phyloP scores from a whole-genome alignment of 1,140 invertebrate genomes.

The Macrocentrus cingulum region DNA sequence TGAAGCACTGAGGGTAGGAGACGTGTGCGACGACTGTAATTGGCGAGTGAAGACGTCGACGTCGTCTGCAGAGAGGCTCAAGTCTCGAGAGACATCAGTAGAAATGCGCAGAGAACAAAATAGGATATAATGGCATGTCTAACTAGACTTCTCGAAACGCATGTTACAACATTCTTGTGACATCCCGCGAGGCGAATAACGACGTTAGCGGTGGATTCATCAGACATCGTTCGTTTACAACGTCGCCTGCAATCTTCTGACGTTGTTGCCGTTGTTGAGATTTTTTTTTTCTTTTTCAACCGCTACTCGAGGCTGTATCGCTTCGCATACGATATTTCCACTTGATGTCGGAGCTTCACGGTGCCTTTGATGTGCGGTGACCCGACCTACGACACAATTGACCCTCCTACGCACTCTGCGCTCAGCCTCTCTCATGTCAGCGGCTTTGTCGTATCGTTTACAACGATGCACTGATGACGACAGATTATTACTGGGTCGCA shows the following conservation, averaged over 20 bases:
- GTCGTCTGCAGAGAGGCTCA: not conserved
- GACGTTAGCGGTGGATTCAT: not conserved
- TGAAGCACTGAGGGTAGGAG: too few species aligned
- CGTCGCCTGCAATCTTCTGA: not conserved
- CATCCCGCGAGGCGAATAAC: not conserved
- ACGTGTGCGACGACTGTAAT: too few species aligned
- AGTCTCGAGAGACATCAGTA: not conserved
- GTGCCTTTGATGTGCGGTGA: constrained; percentile 7
- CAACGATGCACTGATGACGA: too few species aligned
- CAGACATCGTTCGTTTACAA: not conserved
- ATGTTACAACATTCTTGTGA: not conserved
- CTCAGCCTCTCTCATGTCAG: too few species aligned
- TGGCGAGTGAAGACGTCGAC: not conserved
- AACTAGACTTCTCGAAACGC: not conserved
- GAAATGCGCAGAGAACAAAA: not conserved
- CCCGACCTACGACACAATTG: constrained; percentile 3
- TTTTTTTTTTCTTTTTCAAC: not conserved
- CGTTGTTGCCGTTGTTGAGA: not conserved
- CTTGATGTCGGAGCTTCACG: not conserved
- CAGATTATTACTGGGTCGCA: too few species aligned
- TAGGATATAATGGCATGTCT: not conserved
- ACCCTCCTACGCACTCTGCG: too few species aligned
- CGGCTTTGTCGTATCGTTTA: too few species aligned
- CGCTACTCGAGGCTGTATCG: not conserved
- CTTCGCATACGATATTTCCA: not conserved